These are phyloP conservation scores for Acromyrmex heyeri DNA, from an alignment of 1,140 invertebrate genomes.

Conservation along the genomic window DNA sequence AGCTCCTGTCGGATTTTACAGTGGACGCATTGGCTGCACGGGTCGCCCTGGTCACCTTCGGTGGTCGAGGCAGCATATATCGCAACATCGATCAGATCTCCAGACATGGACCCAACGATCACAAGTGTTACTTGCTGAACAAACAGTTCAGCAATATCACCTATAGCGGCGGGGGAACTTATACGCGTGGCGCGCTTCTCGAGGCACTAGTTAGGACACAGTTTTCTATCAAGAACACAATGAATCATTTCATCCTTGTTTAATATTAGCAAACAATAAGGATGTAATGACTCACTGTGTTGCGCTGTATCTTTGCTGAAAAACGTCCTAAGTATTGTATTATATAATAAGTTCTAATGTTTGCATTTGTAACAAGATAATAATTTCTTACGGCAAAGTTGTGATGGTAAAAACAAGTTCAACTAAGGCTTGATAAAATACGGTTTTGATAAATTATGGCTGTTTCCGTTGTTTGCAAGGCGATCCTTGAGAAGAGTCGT, in stretches of 20 bases:
- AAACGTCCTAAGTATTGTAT: no score
- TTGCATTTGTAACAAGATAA: no score
- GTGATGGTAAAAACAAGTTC: no score
- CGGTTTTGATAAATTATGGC: no score
- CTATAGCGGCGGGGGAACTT: conserved; percentile 90
- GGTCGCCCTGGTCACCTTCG: conserved; percentile 90
- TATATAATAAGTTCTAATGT: no score
- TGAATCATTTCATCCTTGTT: no score
- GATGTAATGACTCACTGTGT: no score
- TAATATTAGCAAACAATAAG: no score
- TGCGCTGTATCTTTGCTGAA: no score
- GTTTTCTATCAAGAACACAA: no score
- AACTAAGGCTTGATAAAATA: no score
- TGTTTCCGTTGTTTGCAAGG: conserved; percentile 79
- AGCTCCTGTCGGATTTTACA: conserved; percentile 90
- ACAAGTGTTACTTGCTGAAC: conserved; percentile 89
- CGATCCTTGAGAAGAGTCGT: conserved; percentile 87
- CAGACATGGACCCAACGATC: conserved; percentile 84
- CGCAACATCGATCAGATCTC: conserved; percentile 90
- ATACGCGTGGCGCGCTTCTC: conserved; percentile 90
- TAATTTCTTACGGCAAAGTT: no score
- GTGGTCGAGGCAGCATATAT: conserved; percentile 85
- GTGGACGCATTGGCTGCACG: conserved; percentile 89
- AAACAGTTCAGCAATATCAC: conserved; percentile 88
- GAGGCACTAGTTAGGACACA: conserved; percentile 88